Evolutionary conservation across 1,140 invertebrate species (phyloP).

Genomic region (Atta cephalotes): DNA sequence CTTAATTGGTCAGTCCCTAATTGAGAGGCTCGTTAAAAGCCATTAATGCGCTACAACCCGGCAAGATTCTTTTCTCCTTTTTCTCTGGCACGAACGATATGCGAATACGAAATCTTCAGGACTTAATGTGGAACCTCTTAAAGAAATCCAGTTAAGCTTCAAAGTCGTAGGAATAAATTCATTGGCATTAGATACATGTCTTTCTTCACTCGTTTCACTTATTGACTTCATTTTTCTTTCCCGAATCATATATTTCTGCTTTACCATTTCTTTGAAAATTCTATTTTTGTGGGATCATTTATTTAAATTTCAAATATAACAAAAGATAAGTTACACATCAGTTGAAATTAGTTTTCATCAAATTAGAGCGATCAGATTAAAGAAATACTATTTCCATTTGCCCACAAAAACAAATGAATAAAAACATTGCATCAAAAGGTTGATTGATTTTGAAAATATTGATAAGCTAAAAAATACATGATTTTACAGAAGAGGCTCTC

Average conservation of each 20-base stretch:
- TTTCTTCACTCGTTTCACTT: neutral
- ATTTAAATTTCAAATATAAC: neutral
- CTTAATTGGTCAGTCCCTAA: slow-evolving; percentile 81
- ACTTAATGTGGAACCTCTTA: slow-evolving; percentile 5
- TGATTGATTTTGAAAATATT: neutral
- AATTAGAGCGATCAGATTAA: neutral
- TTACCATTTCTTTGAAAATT: neutral
- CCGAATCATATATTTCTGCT: neutral
- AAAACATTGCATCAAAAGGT: neutral
- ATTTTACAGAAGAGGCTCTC: neutral
- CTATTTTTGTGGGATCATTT: neutral
- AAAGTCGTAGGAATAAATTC: neutral
- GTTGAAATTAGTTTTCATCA: neutral
- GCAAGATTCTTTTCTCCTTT: slow-evolving; percentile 5
- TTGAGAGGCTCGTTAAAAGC: slow-evolving; percentile 79
- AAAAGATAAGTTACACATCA: neutral
- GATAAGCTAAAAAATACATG: neutral
- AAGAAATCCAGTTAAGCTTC: neutral
- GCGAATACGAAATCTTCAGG: neutral
- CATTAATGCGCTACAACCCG: slow-evolving; percentile 72
- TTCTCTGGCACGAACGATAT: slow-evolving; percentile 24
- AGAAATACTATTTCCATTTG: neutral
- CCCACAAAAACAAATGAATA: neutral
- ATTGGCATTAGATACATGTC: neutral
- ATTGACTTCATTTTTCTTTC: neutral